A percentile compares a stretch with the other conserved stretches of the same genome.
Conservation (phyloP, 1,140 invertebrate species). For the Conus ventricosus region DNA sequence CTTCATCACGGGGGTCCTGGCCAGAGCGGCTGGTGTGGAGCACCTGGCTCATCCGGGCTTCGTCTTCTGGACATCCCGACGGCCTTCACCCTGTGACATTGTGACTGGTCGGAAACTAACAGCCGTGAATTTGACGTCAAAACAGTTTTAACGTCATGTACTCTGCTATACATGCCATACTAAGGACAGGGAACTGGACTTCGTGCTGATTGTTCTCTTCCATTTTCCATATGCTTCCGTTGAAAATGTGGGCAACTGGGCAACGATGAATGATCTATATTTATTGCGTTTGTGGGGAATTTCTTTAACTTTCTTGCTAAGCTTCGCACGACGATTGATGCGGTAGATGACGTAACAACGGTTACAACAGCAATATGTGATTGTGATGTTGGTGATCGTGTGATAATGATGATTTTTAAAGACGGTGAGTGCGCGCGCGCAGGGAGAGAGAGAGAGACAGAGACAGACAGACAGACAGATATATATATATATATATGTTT, state of each 20-base stretch:
- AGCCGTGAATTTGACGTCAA: slow-evolving; percentile 40
- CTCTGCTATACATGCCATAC: slow-evolving; percentile 29
- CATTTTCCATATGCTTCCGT: background rate
- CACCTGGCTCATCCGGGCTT: slow-evolving; percentile 46
- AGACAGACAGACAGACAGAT: too few species aligned
- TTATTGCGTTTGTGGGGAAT: too few species aligned
- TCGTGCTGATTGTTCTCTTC: background rate
- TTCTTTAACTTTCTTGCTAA: too few species aligned
- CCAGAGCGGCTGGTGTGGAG: slow-evolving; percentile 51
- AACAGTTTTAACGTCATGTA: slow-evolving; percentile 37
- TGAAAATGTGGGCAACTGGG: background rate
- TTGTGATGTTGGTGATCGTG: too few species aligned
- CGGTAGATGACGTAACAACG: too few species aligned
- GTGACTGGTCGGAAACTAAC: slow-evolving; percentile 22
- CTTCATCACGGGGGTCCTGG: slow-evolving; percentile 74
- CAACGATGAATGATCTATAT: too few species aligned
- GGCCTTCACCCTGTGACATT: slow-evolving; percentile 40
- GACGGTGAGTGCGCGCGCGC: too few species aligned
- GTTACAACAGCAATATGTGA: too few species aligned
- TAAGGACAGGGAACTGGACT: slow-evolving; percentile 30
- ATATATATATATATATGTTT: too few species aligned
- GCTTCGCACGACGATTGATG: too few species aligned
- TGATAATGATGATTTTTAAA: too few species aligned
- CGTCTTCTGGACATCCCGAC: slow-evolving; percentile 34
- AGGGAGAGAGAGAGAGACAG: too few species aligned